Evolutionary conservation across 2,797 vertebrate genomes (phyloP).

Genomic region (Pseudochromis fuscus): DNA sequence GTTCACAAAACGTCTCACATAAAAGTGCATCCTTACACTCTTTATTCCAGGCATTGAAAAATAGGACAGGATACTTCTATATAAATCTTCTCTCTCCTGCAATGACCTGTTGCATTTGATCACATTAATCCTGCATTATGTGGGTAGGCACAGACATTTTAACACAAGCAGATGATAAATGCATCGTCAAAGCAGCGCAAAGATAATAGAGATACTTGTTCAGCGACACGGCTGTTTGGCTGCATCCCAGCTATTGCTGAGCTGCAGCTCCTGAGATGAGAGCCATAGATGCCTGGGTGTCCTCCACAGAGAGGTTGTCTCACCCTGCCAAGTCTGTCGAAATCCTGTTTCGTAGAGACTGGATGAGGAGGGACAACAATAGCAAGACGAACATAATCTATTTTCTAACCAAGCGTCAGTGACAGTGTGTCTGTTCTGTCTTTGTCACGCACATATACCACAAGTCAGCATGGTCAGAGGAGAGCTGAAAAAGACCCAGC

Average conservation of each 20-base stretch:
- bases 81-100: conserved; percentile 20
- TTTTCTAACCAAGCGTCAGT: conserved; percentile 59
- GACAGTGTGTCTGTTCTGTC: conserved; percentile 62
- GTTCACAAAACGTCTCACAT: conserved; percentile 23
- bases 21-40: neutral
- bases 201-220: conserved; percentile 59
- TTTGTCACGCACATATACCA: conserved; percentile 53
- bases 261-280: conserved; percentile 57
- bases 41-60: conserved; percentile 22
- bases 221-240: conserved; percentile 61
- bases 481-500: conserved; percentile 28
- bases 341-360: conserved; percentile 52
- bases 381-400: conserved; percentile 52
- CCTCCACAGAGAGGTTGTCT: conserved; percentile 58
- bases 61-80: conserved; percentile 19
- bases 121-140: conserved; percentile 54
- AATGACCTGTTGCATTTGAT: conserved; percentile 43
- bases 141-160: conserved; percentile 50
- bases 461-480: conserved; percentile 47
- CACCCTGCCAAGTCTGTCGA: conserved; percentile 64
- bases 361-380: conserved; percentile 49
- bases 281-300: conserved; percentile 46
- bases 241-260: conserved; percentile 35
- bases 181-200: conserved; percentile 27
- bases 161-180: conserved; percentile 31